Conservation (phyloP, 2,797 vertebrate species). For the Lutra lutra region DNA sequence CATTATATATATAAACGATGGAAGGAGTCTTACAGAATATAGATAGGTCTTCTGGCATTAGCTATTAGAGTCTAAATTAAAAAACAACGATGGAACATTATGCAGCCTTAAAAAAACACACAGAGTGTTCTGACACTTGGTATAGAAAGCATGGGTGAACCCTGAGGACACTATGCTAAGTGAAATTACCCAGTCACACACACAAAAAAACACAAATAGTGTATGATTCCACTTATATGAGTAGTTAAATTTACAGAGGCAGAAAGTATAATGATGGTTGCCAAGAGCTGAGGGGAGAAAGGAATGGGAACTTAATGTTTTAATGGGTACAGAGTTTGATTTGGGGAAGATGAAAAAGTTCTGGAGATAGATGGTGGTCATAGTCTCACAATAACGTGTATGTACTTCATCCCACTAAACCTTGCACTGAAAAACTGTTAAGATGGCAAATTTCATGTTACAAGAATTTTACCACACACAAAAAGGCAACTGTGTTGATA, state of each 20-base stretch:
- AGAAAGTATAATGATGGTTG: not conserved
- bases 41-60: not conserved
- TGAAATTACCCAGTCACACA: not conserved
- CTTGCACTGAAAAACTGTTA: not conserved
- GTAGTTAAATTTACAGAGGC: not conserved
- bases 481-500: not conserved
- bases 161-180: not conserved
- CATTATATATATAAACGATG: not conserved
- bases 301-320: not conserved
- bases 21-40: not conserved
- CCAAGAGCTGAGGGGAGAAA: not conserved
- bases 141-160: not conserved
- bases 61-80: not conserved
- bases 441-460: not conserved
- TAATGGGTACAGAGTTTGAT: not conserved
- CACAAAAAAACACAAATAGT: not conserved
- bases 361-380: not conserved
- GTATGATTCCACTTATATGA: not conserved
- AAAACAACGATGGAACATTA: not conserved
- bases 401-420: not conserved
- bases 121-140: not conserved
- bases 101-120: not conserved
- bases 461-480: not conserved
- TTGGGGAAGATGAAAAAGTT: not conserved
- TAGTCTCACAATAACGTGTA: not conserved